Evolutionary conservation across 2,113 vertebrate genomes (phyloP).

Genomic region (Sebastes schlegelii): DNA sequence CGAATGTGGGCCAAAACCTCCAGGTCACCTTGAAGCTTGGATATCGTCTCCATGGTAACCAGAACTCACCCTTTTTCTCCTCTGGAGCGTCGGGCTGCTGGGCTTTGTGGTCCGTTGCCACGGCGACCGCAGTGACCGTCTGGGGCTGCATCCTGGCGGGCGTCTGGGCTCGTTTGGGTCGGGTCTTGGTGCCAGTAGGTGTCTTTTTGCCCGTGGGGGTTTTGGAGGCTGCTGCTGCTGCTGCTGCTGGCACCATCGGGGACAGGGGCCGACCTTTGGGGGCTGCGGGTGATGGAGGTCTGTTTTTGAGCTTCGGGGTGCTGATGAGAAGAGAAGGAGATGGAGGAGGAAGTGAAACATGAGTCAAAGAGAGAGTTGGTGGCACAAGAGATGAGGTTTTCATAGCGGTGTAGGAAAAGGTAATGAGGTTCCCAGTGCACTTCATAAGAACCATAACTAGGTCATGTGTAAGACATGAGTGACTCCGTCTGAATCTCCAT

Average conservation of each 20-base stretch:
- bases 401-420: background rate
- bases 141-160: conserved; percentile 74
- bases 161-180: conserved; percentile 86
- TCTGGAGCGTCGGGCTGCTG: conserved; percentile 62
- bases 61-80: conserved; percentile 77
- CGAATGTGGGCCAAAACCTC: conserved; percentile 35
- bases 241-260: conserved; percentile 82
- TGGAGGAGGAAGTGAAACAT: background rate
- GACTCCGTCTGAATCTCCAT: conserved; percentile 12
- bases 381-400: background rate
- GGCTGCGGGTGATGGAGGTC: conserved; percentile 87
- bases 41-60: conserved; percentile 29
- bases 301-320: conserved; percentile 86
- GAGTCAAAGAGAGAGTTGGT: background rate
- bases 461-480: conserved; percentile 44
- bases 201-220: conserved; percentile 82
- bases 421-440: conserved; percentile 12
- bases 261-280: conserved; percentile 88
- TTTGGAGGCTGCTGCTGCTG: conserved; percentile 77
- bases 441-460: conserved; percentile 31
- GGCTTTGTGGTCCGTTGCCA: conserved; percentile 76
- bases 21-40: conserved; percentile 44
- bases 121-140: conserved; percentile 72
- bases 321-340: conserved; percentile 37
- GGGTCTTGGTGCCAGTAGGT: conserved; percentile 83